Percentiles rank a stretch among this genome's conserved stretches.
Conservation (phyloP, 2,888 invertebrate genomes). For the Boloria selene region DNA sequence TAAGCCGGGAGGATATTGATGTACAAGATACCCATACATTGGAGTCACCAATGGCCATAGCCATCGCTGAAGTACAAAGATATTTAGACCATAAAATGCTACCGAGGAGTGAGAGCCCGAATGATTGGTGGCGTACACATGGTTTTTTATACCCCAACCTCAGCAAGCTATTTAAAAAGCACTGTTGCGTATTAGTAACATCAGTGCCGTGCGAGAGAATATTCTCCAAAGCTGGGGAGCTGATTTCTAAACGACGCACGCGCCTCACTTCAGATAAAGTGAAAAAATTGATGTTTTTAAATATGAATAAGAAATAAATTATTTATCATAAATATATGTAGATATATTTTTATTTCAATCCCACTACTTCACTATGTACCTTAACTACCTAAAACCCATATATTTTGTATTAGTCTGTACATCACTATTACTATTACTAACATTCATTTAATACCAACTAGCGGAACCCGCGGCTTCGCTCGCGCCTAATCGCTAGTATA, state of each 20-base stretch:
- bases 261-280: background rate
- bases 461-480: too few relatives aligned
- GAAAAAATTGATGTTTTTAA: background rate
- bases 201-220: slow-evolving; percentile 32
- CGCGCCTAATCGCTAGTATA: too few relatives aligned
- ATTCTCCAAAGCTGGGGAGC: slow-evolving; percentile 31
- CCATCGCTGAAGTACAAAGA: background rate
- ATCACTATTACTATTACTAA: too few relatives aligned
- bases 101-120: background rate
- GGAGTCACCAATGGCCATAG: background rate
- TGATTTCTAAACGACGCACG: background rate
- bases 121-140: background rate
- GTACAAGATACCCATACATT: background rate
- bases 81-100: background rate
- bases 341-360: too few relatives aligned
- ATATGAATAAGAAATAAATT: background rate
- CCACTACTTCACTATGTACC: too few relatives aligned
- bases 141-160: background rate
- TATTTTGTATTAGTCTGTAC: too few relatives aligned
- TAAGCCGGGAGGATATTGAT: background rate
- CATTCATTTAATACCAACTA: too few relatives aligned
- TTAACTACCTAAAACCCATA: too few relatives aligned
- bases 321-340: too few relatives aligned
- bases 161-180: background rate
- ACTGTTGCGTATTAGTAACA: slow-evolving; percentile 25